Evolutionary conservation across 2,113 vertebrate genomes (phyloP), one percentile per base, ranked within the genome.

Genomic region (Odocoileus virginianus): DNA sequence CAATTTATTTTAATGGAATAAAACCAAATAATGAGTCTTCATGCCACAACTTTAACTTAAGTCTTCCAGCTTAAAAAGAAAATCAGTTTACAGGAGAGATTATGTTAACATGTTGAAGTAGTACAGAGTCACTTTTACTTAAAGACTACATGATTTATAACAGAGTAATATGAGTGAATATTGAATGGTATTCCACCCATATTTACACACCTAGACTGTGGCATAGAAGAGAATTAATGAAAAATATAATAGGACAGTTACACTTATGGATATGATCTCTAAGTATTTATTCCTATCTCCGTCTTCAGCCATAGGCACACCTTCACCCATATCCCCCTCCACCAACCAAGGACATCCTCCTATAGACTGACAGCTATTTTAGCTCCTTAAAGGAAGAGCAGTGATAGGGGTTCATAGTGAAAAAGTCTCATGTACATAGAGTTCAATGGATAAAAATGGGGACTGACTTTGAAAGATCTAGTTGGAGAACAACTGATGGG

Each of bases 121-220:
- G 17, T 43, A 40, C 40, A 97, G 67, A 91, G 40, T 98, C 91
- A 23, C 25, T 94, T 40, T 47, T 97, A 0, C 86, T 96, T 89
- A 61, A 57, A 78, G 61, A 97, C 89, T 91, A 57, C 78, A 78
- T 88, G 1, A 52, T 92, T 93, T 97, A 61, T 50, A 74, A 79
- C 19, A 52, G 33, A 85, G 10, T 27, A 61, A 91, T 96, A 7
- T 3, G 2, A 67, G 8, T 95, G 93, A 71, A 89, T 4, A 67
- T 57, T 45, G 50, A 92, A 55, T 74, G 3, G 14, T 54, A 52
- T 23, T 60, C 2, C 25, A 16, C 33, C 21, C 19, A 16, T 36
- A 92, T 97, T 25, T 57, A 95, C 43, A 79, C 2, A 79, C 50
- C 2, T n/a, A 19, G 47, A 28, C 30, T 47, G 50, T 89, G 25